These are phyloP conservation scores for Myotis planiceps DNA, from an alignment of 2,797 vertebrate genomes.

Conservation along the genomic window DNA sequence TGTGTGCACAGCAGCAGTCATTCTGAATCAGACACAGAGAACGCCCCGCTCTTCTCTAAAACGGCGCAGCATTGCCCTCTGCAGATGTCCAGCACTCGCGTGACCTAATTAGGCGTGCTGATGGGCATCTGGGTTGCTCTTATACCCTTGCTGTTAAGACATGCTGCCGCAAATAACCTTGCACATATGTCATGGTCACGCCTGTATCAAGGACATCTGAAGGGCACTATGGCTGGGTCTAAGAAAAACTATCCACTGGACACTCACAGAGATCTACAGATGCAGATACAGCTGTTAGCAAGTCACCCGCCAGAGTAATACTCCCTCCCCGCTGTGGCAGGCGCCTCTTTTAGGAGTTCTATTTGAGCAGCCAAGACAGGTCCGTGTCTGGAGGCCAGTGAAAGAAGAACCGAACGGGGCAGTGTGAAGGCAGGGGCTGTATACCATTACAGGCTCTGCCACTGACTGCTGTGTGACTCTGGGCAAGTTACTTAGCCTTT, in stretches of 20 bases:
- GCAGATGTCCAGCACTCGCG: rapidly evolving
- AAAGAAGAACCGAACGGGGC: rapidly evolving
- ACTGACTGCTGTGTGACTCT: rapidly evolving
- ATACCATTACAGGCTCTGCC: not conserved
- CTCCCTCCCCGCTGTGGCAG: rapidly evolving
- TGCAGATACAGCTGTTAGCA: not conserved
- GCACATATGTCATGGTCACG: rapidly evolving
- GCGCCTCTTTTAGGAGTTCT: not conserved
- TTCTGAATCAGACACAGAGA: too few relatives aligned
- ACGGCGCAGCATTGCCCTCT: rapidly evolving
- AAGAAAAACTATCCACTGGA: too few relatives aligned
- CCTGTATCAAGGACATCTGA: not conserved
- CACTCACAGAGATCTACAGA: not conserved
- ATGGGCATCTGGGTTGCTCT: not conserved
- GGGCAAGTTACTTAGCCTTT: not conserved
- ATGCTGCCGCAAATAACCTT: not conserved
- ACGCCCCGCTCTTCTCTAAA: rapidly evolving
- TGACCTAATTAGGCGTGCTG: rapidly evolving
- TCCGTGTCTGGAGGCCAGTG: not conserved
- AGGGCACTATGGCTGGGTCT: not conserved
- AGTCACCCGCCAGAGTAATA: rapidly evolving
- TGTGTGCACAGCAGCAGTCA: rapidly evolving
- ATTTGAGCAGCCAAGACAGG: rapidly evolving
- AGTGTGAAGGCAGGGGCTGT: not conserved
- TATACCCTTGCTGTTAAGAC: not conserved